Conservation (phyloP, 2,797 vertebrate species). For the Xerus rutilus region DNA sequence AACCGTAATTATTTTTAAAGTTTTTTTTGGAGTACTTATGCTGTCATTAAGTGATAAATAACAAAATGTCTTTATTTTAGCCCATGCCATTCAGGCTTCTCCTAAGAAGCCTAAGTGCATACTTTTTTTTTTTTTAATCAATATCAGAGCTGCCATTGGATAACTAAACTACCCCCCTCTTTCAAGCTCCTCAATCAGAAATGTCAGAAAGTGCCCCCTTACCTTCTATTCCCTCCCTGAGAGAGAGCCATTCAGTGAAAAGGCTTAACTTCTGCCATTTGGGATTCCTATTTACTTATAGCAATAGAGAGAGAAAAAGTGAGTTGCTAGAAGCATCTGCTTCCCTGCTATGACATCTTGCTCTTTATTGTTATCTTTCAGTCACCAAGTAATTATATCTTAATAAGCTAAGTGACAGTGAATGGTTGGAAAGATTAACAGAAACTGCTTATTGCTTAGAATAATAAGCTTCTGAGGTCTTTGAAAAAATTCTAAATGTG, state of each 20-base stretch:
- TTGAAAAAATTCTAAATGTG: background rate
- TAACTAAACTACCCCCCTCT: background rate
- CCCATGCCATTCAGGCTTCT: background rate
- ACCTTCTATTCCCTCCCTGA: background rate
- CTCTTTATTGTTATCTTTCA: background rate
- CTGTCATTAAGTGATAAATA: background rate
- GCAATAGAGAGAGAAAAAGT: background rate
- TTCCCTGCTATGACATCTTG: background rate
- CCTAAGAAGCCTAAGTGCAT: background rate
- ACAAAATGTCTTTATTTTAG: constrained; percentile 34
- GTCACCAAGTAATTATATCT: constrained; percentile 20
- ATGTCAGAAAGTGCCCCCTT: constrained; percentile 48
- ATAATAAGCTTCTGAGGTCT: background rate
- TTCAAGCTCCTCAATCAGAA: background rate
- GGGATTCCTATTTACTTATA: background rate
- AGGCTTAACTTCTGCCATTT: constrained; percentile 17
- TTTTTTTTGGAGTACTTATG: background rate
- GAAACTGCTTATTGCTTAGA: background rate
- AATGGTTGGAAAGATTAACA: background rate
- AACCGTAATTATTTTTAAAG: background rate
- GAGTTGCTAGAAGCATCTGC: background rate
- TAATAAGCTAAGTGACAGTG: constrained; percentile 33
- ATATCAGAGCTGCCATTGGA: background rate
- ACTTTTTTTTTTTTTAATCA: background rate
- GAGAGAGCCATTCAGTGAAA: constrained; percentile 19